Conservation (phyloP, 2,797 vertebrate genomes). For the Lacerta viridis region DNA sequence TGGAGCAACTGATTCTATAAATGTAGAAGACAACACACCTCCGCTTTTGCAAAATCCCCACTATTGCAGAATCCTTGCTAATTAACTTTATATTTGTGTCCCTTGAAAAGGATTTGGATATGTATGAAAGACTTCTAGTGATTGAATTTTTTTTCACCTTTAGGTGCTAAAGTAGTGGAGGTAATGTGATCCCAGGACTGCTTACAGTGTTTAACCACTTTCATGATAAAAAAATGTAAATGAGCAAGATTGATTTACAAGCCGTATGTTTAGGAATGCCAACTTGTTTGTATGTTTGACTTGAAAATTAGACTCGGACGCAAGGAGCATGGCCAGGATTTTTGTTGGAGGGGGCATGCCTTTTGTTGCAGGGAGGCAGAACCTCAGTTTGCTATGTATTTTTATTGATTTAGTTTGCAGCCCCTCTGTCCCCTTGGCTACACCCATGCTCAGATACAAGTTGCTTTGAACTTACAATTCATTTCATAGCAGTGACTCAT, state of each 20-base stretch:
- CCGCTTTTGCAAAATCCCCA: background rate
- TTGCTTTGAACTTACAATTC: background rate
- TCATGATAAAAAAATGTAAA: background rate
- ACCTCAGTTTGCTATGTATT: background rate
- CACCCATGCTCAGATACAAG: background rate
- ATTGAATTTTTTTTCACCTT: background rate
- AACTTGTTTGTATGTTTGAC: background rate
- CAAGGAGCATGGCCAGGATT: background rate
- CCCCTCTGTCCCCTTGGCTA: no score
- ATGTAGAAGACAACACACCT: background rate
- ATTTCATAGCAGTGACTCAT: background rate
- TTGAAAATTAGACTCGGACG: background rate
- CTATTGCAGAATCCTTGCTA: background rate
- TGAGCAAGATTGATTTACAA: background rate
- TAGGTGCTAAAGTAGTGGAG: accelerated
- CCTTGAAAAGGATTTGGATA: background rate
- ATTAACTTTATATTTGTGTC: conserved; percentile 15
- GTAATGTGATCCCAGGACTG: accelerated
- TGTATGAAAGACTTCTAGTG: background rate
- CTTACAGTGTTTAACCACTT: background rate
- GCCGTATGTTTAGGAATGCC: background rate
- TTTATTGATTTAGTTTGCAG: background rate
- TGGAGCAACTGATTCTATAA: background rate
- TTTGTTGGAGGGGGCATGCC: no score
- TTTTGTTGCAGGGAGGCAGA: no score